These are phyloP conservation scores for Actinia equina DNA, from an alignment of 64 coral and sea anemone genomes.

Conservation along the genomic window DNA sequence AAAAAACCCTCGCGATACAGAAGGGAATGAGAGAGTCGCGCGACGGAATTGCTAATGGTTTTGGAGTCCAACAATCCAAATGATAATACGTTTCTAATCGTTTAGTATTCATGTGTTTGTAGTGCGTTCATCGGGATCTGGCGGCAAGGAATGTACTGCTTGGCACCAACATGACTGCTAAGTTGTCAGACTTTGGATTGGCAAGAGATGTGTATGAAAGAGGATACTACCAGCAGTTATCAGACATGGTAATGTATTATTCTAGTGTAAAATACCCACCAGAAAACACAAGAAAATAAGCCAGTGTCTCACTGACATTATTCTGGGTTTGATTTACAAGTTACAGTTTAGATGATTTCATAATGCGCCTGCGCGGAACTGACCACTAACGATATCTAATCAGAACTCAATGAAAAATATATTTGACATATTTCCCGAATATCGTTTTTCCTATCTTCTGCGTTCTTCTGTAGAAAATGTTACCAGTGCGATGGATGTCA, in stretches of 20 bases:
- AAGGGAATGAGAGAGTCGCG: too few species aligned
- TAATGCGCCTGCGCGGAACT: too few species aligned
- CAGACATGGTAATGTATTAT: background rate
- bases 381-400: too few species aligned
- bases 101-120: background rate
- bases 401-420: too few species aligned
- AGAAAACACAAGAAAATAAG: too few species aligned
- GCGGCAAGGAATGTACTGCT: slow-evolving; percentile 78
- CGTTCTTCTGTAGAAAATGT: background rate
- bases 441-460: background rate
- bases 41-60: too few species aligned
- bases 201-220: slow-evolving; percentile 63
- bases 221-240: background rate
- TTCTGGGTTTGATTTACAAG: too few species aligned
- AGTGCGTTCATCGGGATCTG: slow-evolving; percentile 76
- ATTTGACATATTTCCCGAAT: background rate
- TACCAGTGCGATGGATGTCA: background rate
- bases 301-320: too few species aligned
- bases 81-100: background rate
- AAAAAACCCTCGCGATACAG: too few species aligned
- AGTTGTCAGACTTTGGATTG: slow-evolving; percentile 76
- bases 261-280: background rate
- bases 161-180: slow-evolving; percentile 56
- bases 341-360: too few species aligned
- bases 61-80: too few species aligned